Evolutionary conservation across 2,888 invertebrate species (phyloP).

Genomic region (Belgica antarctica): DNA sequence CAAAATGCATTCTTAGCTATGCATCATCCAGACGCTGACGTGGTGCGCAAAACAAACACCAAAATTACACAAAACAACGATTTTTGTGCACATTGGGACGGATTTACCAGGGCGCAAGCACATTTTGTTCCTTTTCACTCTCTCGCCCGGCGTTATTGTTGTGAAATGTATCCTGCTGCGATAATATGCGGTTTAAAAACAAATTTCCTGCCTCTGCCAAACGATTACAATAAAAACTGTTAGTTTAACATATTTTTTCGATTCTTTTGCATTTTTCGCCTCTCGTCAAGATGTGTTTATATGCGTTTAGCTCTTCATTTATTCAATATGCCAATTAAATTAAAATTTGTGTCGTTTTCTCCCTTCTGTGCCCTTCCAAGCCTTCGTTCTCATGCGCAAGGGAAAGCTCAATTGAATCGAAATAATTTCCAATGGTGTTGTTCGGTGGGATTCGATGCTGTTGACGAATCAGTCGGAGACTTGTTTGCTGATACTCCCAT

Average conservation of each 20-base stretch:
- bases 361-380: background rate
- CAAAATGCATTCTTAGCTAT: too few species aligned
- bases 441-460: too few species aligned
- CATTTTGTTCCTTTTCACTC: too few species aligned
- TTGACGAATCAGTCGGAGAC: conserved; percentile 41
- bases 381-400: conserved; percentile 25
- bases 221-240: conserved; percentile 20
- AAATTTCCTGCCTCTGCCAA: conserved; percentile 42
- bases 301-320: conserved; percentile 44
- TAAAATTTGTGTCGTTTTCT: conserved; percentile 15
- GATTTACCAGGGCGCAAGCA: conserved; percentile 9
- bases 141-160: background rate
- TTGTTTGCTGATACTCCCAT: conserved; percentile 40
- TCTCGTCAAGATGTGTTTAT: conserved; percentile 33
- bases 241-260: conserved; percentile 34
- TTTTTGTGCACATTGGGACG: background rate
- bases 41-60: conserved; percentile 39
- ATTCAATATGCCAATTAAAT: conserved; percentile 45
- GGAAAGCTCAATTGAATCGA: conserved; percentile 25
- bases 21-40: conserved; percentile 12
- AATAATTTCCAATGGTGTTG: conserved; percentile 22
- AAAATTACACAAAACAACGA: background rate
- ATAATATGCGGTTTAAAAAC: conserved; percentile 47
- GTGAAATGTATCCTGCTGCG: conserved; percentile 45
- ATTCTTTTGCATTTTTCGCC: background rate